Evolutionary conservation across 2,797 vertebrate species (phyloP), one percentile per base, ranked within the genome.

Genomic region (Columba guinea): DNA sequence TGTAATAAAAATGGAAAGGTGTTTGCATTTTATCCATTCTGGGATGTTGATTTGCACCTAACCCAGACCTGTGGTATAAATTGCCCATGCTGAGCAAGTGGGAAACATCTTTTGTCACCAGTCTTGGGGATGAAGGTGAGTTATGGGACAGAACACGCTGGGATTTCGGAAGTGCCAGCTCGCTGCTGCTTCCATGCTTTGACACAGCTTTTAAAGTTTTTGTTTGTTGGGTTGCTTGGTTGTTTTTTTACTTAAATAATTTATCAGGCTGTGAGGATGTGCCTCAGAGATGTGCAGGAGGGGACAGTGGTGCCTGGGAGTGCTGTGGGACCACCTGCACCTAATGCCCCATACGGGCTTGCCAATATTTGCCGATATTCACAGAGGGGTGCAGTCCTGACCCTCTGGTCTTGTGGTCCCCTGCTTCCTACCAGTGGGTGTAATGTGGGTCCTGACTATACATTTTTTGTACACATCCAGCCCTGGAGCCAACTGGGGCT

Each of bases 341-440:
- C 7, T 2, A 63, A 11, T 4, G 2, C 11, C 24, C 28, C 1
- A 1, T 28, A 13, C 2, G 1, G 34, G 32, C 28, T 9, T 53
- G 16, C 53, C 1, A 4, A 0, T 44, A 58, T 44, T 46, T 63
- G 24, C 53, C 1, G 4, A 0, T 44, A 58, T 44, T 46, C 62
- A 21, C 32, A 59, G 41, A 67, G 32, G 34, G 53, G 13, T 70
- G 41, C 30, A 62, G 65, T 3, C 27, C 13, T 28, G 16, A 53
- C 10, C 27, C 24, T 15, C 21, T 2, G 3, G 32, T 20, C 34
- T 46, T 1, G 1, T 6, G 49, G 3, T 4, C 41, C 26, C 11
- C 19, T 67, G 9, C 12, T 39, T 75, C 69, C 63, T 53, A 39
- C 16, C 2, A 3, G 35, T 20, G 79, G 39, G 15, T 9, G 2